These are phyloP conservation scores for Cnemophilus loriae DNA, from an alignment of 2,113 vertebrate species.

Conservation along the genomic window DNA sequence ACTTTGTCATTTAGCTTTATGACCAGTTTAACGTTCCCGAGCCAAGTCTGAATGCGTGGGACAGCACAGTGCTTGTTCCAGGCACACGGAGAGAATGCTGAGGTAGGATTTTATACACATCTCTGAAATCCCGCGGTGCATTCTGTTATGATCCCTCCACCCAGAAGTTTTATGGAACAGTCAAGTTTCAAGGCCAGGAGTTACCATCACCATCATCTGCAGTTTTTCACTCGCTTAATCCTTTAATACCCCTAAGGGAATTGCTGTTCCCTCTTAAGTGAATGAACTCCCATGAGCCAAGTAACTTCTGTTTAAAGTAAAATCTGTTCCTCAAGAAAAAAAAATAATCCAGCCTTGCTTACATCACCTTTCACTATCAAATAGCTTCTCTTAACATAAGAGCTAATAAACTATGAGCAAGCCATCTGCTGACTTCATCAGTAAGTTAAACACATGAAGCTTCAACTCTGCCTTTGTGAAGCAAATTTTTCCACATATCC, in stretches of 20 bases:
- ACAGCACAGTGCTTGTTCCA: not conserved
- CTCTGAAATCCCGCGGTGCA: not conserved
- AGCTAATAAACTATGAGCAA: slow-evolving; percentile 1
- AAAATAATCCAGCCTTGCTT: not conserved
- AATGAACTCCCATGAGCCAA: not conserved
- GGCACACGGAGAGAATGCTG: not conserved
- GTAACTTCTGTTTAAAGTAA: slow-evolving; percentile 19
- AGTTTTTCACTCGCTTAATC: not conserved
- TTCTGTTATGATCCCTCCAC: not conserved
- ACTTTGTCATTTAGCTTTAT: not conserved
- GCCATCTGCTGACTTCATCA: not conserved
- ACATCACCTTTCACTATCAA: slow-evolving; percentile 22
- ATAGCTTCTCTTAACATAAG: not conserved
- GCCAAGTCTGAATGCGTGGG: not conserved
- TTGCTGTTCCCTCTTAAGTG: not conserved
- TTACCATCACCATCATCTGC: not conserved
- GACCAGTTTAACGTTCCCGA: not conserved
- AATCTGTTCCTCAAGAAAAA: not conserved
- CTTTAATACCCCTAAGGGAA: not conserved
- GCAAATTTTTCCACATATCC: not conserved
- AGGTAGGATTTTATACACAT: not conserved
- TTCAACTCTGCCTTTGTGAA: not conserved
- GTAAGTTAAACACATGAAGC: not conserved
- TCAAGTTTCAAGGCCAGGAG: slow-evolving; percentile 10
- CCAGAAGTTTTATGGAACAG: slow-evolving; percentile 22